Conservation (phyloP, 1,140 invertebrate genomes). For the Drosophila bifasciata region DNA sequence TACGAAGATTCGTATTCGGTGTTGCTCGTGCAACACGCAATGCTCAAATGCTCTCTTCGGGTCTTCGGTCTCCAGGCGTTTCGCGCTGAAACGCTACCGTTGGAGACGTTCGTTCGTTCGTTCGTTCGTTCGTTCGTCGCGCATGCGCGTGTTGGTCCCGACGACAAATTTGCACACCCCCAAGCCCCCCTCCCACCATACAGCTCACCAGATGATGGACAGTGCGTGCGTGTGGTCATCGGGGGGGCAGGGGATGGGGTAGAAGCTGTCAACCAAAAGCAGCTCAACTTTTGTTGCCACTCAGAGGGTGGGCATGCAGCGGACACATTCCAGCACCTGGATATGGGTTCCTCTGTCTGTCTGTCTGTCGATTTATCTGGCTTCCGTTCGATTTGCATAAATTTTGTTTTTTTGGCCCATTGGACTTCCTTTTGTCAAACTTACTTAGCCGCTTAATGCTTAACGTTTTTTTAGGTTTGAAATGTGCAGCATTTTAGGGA, state of each 20-base stretch:
- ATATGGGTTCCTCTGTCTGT: too few species aligned
- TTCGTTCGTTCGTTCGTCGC: conserved; percentile 17
- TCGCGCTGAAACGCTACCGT: conserved; percentile 62
- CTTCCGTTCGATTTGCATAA: conserved; percentile 62
- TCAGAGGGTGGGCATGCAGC: not conserved
- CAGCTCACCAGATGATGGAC: conserved; percentile 58
- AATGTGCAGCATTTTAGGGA: not conserved
- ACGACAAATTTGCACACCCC: conserved; percentile 57
- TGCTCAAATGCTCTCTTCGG: conserved; percentile 22
- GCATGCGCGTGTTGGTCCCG: conserved; percentile 50
- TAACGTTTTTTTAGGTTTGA: not conserved
- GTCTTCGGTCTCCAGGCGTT: not conserved
- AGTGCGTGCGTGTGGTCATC: conserved; percentile 64
- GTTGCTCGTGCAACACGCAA: conserved; percentile 59
- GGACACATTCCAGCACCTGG: conserved; percentile 68
- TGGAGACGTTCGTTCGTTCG: too few species aligned
- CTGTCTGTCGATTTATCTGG: conserved; percentile 44
- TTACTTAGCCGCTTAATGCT: not conserved
- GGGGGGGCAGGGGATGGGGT: too few species aligned
- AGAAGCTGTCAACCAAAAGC: conserved; percentile 47
- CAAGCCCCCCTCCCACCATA: not conserved
- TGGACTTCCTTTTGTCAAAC: not conserved
- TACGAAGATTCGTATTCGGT: conserved; percentile 14
- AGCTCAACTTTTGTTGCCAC: conserved; percentile 42
- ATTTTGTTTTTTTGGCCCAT: not conserved